Conservation (phyloP, 2,888 invertebrate genomes). For the Limenitis camilla region DNA sequence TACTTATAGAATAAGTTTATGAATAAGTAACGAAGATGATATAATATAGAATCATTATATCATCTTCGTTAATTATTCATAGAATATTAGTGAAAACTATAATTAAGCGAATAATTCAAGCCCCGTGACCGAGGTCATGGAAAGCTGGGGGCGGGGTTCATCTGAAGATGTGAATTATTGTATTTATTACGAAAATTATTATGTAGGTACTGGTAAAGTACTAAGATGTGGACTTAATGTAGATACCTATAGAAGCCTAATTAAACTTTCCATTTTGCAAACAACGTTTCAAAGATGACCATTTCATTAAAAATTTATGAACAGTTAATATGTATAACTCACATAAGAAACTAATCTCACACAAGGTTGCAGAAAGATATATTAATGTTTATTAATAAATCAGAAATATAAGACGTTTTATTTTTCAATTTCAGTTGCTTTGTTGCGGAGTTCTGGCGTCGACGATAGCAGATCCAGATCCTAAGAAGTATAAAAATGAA, state of each 20-base stretch:
- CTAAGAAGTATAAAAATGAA: conserved; percentile 59
- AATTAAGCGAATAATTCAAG: conserved; percentile 2
- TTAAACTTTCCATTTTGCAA: too few relatives aligned
- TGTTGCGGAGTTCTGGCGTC: conserved; percentile 40
- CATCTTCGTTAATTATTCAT: conserved; percentile 1
- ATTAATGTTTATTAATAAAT: neutral
- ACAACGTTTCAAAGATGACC: too few relatives aligned
- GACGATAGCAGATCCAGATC: conserved; percentile 52
- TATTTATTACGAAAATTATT: neutral
- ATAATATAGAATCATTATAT: neutral
- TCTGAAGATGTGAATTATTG: neutral
- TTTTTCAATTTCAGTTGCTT: conserved; percentile 51
- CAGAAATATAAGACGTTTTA: neutral
- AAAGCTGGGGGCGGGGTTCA: neutral
- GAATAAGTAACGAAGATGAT: neutral
- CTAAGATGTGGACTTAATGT: too few relatives aligned
- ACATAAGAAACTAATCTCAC: too few relatives aligned
- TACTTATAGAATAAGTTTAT: too few relatives aligned
- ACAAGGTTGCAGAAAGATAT: neutral
- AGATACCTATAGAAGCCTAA: too few relatives aligned
- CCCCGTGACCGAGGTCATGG: neutral
- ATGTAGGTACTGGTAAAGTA: neutral
- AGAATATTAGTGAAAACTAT: neutral
- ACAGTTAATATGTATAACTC: too few relatives aligned
- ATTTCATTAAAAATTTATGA: too few relatives aligned